phyloP scores from a whole-genome alignment of 2,888 invertebrate genomes.

The Plusia festucae region DNA sequence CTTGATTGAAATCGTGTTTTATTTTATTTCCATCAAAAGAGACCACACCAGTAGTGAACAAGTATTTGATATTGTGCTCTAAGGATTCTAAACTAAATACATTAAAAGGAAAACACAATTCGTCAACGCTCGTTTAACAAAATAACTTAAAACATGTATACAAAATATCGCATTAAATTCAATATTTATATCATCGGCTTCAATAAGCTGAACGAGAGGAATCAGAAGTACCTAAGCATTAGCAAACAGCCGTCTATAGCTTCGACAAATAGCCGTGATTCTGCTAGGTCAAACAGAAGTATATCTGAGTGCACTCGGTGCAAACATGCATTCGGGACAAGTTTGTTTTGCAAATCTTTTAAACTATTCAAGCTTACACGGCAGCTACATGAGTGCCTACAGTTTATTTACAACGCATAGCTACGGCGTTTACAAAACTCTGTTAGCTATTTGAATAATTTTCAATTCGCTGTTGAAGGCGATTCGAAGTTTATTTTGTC shows the following conservation, averaged over 20 bases:
- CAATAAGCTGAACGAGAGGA: conserved; percentile 34
- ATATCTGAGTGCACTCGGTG: conserved; percentile 49
- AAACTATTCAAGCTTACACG: conserved; percentile 56
- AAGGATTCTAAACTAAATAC: too few species aligned
- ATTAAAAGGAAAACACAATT: background rate
- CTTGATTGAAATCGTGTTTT: background rate
- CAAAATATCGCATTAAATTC: background rate
- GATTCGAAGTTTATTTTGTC: too few species aligned
- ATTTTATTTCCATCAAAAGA: background rate
- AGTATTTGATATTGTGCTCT: too few species aligned
- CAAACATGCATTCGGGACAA: conserved; percentile 55
- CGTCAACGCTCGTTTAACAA: background rate
- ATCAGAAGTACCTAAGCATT: conserved; percentile 38
- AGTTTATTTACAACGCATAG: conserved; percentile 3
- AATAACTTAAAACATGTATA: background rate
- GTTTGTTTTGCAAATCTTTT: conserved; percentile 59
- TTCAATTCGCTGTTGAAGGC: background rate
- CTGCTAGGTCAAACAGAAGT: conserved; percentile 57
- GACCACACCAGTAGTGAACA: background rate
- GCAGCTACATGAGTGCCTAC: conserved; percentile 19
- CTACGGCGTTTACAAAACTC: background rate
- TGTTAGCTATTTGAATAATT: background rate
- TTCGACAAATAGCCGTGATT: conserved; percentile 58
- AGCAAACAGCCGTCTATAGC: conserved; percentile 46
- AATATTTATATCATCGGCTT: conserved; percentile 13